These are phyloP conservation scores for Serilophus lunatus DNA, from an alignment of 2,113 vertebrate species.

Conservation along the genomic window DNA sequence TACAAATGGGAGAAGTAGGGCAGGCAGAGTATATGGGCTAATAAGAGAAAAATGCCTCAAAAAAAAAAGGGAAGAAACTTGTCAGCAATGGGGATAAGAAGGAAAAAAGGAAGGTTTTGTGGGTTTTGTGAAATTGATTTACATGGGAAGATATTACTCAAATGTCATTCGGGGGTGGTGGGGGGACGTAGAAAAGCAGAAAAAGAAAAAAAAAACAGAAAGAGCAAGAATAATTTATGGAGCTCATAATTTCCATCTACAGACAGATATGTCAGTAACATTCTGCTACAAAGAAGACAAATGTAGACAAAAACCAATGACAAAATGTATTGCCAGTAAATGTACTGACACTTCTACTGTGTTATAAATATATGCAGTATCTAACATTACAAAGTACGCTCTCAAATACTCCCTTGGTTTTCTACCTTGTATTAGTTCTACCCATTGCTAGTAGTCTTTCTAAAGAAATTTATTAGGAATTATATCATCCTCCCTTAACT, in stretches of 20 bases:
- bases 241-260: not conserved
- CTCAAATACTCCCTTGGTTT: not conserved
- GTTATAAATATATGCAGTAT: not conserved
- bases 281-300: conserved; percentile 10
- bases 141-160: not conserved
- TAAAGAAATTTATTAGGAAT: not conserved
- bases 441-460: not conserved
- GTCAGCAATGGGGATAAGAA: not conserved
- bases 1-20: not conserved
- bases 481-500: not conserved
- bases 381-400: not conserved
- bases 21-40: not conserved
- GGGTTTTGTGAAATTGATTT: not conserved
- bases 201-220: not conserved
- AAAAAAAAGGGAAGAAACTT: not conserved
- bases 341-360: not conserved
- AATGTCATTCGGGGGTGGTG: not conserved
- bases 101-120: not conserved
- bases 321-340: not conserved
- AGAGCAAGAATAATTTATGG: not conserved
- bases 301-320: not conserved
- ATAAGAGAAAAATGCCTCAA: not conserved
- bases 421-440: not conserved
- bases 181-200: not conserved
- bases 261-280: not conserved